These are phyloP conservation scores for Volucella bombylans DNA, from an alignment of 2,888 invertebrate genomes.

Conservation along the genomic window DNA sequence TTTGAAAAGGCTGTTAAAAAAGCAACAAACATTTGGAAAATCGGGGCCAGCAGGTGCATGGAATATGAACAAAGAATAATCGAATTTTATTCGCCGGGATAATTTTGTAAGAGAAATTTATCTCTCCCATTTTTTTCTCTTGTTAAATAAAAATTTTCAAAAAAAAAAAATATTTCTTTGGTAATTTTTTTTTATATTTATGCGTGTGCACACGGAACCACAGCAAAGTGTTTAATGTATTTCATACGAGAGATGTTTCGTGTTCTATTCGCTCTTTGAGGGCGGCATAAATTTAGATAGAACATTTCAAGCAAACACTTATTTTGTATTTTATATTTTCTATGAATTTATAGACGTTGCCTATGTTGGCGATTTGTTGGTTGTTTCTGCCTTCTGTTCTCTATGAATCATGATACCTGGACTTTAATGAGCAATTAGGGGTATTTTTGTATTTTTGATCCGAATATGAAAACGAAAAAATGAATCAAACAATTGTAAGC, in stretches of 20 bases:
- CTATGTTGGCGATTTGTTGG: background rate
- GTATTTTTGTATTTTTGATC: background rate
- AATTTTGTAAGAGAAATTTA: constrained; percentile 18
- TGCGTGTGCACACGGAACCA: constrained; percentile 74
- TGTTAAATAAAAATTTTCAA: constrained; percentile 22
- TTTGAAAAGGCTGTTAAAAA: constrained; percentile 5
- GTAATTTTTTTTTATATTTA: constrained; percentile 54
- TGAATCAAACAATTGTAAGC: constrained; percentile 41
- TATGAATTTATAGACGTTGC: constrained; percentile 20
- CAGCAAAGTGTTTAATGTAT: constrained; percentile 34
- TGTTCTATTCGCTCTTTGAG: constrained; percentile 38
- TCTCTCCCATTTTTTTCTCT: constrained; percentile 5
- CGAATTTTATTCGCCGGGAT: constrained; percentile 54
- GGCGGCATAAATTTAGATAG: constrained; percentile 55
- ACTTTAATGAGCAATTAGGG: constrained; percentile 15
- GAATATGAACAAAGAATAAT: constrained; percentile 46
- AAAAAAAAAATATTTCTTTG: constrained; percentile 10
- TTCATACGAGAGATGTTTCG: constrained; percentile 22
- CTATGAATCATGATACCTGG: constrained; percentile 60
- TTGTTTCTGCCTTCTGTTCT: constrained; percentile 24
- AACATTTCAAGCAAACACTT: constrained; percentile 13
- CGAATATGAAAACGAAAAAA: constrained; percentile 20
- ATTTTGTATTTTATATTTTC: constrained; percentile 2
- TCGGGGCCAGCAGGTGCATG: constrained; percentile 59
- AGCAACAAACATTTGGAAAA: constrained; percentile 32